These are phyloP conservation scores for Parazoanthus atlanticus DNA, from an alignment of 92 coral and sea anemone species.

Conservation along the genomic window DNA sequence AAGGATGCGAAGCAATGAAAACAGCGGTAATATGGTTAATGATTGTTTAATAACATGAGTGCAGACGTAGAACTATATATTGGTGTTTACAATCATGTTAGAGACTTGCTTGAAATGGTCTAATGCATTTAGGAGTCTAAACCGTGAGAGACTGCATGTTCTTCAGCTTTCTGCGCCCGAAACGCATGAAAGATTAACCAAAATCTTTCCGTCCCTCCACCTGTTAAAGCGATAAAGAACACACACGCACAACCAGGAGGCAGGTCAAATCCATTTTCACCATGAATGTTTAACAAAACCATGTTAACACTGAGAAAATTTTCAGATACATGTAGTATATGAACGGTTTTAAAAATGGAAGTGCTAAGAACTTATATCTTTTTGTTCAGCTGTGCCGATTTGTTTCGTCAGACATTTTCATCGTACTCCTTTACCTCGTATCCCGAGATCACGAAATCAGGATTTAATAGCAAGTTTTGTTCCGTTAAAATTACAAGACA, in stretches of 20 bases:
- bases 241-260: not conserved
- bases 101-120: too few species aligned
- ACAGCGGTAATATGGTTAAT: too few species aligned
- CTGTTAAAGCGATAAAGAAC: not conserved
- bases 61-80: too few species aligned
- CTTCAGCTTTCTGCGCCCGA: not conserved
- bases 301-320: not conserved
- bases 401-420: not conserved
- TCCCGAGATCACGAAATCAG: conserved; percentile 21
- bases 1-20: too few species aligned
- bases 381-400: not conserved
- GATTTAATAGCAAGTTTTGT: conserved; percentile 23
- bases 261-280: not conserved
- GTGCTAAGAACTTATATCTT: not conserved
- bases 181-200: not conserved
- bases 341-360: not conserved
- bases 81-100: too few species aligned
- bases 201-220: not conserved
- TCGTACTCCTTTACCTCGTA: conserved; percentile 16
- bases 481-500: conserved; percentile 17
- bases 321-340: not conserved
- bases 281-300: conserved; percentile 22
- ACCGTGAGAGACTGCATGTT: not conserved
- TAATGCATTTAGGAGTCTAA: not conserved
- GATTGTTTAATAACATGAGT: too few species aligned